phyloP scores from a whole-genome alignment of 2,797 vertebrate species.

The Lepidocolaptes lacrymiger region DNA sequence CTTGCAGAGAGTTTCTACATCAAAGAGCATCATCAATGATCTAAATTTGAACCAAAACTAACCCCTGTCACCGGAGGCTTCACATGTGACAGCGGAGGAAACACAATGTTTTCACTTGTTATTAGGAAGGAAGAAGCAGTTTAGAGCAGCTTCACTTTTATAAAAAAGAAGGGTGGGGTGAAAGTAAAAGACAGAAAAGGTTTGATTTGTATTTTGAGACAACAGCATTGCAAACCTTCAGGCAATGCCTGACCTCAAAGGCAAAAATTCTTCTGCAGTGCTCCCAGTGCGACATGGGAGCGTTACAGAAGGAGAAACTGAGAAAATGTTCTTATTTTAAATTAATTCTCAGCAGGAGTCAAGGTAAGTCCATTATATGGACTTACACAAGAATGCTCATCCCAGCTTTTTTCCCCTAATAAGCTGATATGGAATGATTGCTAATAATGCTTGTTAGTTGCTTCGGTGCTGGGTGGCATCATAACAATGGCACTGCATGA shows the following conservation, averaged over 20 bases:
- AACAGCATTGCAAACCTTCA: not conserved
- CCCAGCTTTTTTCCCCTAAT: not conserved
- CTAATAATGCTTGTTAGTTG: not conserved
- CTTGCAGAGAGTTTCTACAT: not conserved
- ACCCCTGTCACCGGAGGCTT: not conserved
- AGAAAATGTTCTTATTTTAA: not conserved
- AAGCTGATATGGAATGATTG: not conserved
- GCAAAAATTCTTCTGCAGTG: not conserved
- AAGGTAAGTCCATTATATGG: not conserved
- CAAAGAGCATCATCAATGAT: not conserved
- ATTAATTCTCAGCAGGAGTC: not conserved
- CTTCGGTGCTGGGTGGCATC: not conserved
- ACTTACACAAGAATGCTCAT: not conserved
- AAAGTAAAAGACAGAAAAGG: not conserved
- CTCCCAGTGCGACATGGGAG: not conserved
- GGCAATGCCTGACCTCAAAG: not conserved
- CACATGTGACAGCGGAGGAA: not conserved
- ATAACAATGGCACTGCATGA: rapidly evolving
- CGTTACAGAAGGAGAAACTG: not conserved
- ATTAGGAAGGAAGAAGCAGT: not conserved
- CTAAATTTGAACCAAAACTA: not conserved
- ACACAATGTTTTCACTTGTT: not conserved
- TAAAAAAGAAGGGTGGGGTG: not conserved
- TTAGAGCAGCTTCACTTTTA: not conserved
- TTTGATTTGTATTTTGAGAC: not conserved